phyloP scores from a whole-genome alignment of 2,797 vertebrate species.

The Urocyon cinereoargenteus region DNA sequence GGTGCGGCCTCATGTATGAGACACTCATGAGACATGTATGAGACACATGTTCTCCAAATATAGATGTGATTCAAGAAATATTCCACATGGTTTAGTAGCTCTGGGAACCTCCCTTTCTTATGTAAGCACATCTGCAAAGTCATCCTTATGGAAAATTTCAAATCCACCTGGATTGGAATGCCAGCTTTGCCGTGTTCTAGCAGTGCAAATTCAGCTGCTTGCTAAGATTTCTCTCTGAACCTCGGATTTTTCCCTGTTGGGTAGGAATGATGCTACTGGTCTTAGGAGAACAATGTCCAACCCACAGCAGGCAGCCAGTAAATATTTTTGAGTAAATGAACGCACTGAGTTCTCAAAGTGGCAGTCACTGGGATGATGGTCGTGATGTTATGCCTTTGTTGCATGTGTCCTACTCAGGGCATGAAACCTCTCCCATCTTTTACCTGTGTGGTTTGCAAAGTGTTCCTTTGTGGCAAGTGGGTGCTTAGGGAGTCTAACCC shows the following conservation, averaged over 20 bases:
- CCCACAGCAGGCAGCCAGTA: not conserved
- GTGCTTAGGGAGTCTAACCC: not conserved
- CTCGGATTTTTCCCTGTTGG: not conserved
- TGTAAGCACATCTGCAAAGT: not conserved
- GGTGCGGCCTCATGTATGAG: not conserved
- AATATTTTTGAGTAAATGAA: not conserved
- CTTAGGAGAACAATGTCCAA: not conserved
- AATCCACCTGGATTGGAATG: not conserved
- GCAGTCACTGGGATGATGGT: fast-evolving
- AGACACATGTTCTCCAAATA: not conserved
- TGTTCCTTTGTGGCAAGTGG: not conserved
- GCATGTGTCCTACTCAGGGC: not conserved
- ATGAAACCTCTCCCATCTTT: not conserved
- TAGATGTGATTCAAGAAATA: not conserved
- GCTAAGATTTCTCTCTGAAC: not conserved
- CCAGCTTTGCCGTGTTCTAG: not conserved
- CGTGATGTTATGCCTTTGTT: not conserved
- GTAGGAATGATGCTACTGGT: not conserved
- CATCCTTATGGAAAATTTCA: not conserved
- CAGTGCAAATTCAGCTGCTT: too few species aligned
- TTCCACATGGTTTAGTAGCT: not conserved
- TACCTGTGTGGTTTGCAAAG: not conserved
- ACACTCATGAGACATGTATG: too few species aligned
- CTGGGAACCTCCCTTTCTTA: not conserved
- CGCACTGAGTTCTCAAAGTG: not conserved